Evolutionary conservation across 2,113 vertebrate genomes (phyloP).

Genomic region (Opisthocomus hoazin): DNA sequence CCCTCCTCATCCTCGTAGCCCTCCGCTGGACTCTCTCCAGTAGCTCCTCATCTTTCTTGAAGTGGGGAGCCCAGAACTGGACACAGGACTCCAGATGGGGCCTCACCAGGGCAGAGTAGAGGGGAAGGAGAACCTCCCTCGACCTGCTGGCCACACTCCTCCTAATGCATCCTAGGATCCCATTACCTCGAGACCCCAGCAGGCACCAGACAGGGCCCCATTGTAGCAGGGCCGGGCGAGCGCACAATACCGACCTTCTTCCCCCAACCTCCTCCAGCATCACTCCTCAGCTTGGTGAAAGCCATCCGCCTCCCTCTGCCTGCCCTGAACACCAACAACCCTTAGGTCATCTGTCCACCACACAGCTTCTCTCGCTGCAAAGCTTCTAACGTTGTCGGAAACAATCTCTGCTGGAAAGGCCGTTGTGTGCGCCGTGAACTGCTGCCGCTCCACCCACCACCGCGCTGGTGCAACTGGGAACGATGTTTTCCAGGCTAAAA

Average conservation of each 20-base stretch:
- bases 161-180: too few species aligned
- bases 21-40: too few species aligned
- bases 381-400: neutral
- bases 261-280: rapidly evolving
- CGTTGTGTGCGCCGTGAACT: rapidly evolving
- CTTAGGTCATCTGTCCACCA: rapidly evolving
- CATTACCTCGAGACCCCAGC: neutral
- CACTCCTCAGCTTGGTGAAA: neutral
- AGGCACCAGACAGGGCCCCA: neutral
- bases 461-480: rapidly evolving
- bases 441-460: neutral
- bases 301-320: neutral
- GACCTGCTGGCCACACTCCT: too few species aligned
- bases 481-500: neutral
- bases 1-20: too few species aligned
- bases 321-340: neutral
- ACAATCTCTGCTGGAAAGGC: neutral
- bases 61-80: too few species aligned
- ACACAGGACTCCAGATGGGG: too few species aligned
- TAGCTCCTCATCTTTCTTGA: too few species aligned
- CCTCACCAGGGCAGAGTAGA: too few species aligned
- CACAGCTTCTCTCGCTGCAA: neutral
- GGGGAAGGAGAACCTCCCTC: too few species aligned
- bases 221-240: neutral
- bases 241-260: neutral